Evolutionary conservation across 2,888 invertebrate species (phyloP), one percentile per base, ranked within the genome.

Genomic region (Agelastica alni): DNA sequence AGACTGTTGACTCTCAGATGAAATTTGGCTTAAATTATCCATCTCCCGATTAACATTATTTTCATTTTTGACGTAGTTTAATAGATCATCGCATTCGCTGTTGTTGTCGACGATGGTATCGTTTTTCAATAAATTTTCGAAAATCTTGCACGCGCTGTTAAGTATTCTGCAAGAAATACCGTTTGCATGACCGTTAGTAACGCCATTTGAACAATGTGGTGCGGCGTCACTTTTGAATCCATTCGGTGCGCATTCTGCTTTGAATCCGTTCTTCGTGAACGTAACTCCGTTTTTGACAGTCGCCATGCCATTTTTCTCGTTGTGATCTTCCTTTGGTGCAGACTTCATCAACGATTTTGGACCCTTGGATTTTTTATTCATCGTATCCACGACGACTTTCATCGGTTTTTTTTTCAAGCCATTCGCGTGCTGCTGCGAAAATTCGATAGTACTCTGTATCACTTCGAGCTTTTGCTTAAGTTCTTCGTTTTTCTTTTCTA

Each of bases 401-500:
- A 47, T 6, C n/a, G n/a, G n/a, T 13, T 51, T 39, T 34, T 57
- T 60, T 16, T 53, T 52, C 5, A 13, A 51, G 9, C 32, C 48
- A 13, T 45, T 55, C 10, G 41, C 9, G 9, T 55, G 51, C 16
- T 20, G 42, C 12, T 59, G 53, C 20, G 31, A 10, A 6, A 57
- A 20, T 42, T 53, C 58, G 7, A 59, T 58, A 10, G 46, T 51
- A 4, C 65, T 63, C 60, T 80, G 80, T 5, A 82, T 77, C 49
- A 80, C 78, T 62, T 83, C 79, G 67, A 87, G 78, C 73, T 85
- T 84, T 12, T 80, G 77, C 44, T 84, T 82, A 3, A 87, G 76
- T 65, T 83, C 83, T 55, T 79, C 75, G 67, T 85, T 86, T 20
- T 83, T 70, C 62, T 81, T 81, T 67, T 86, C 86, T 1, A 84